These are phyloP conservation scores for Balanococcus diminutus DNA, from an alignment of 2,888 invertebrate genomes.

Conservation along the genomic window DNA sequence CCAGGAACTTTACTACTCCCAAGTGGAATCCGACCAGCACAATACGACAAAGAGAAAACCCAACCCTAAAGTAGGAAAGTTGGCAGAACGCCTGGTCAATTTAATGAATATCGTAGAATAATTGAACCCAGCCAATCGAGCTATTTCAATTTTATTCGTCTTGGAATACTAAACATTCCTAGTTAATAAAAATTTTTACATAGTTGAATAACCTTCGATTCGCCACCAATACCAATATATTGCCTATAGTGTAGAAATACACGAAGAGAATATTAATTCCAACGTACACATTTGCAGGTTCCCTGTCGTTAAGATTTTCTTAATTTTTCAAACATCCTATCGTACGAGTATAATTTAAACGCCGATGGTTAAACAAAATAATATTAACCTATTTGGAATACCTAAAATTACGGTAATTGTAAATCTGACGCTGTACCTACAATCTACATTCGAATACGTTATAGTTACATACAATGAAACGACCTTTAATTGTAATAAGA, in stretches of 20 bases:
- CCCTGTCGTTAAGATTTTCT: background rate
- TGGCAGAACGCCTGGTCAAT: constrained; percentile 1
- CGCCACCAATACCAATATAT: background rate
- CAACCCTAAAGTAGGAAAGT: background rate
- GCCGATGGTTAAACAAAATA: background rate
- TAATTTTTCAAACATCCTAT: background rate
- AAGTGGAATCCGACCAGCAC: background rate
- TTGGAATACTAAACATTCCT: background rate
- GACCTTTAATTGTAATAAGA: constrained; percentile 8
- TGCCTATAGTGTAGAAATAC: background rate
- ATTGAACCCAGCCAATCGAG: background rate
- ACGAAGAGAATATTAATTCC: background rate
- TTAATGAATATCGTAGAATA: background rate
- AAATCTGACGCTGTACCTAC: background rate
- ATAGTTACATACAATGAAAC: background rate
- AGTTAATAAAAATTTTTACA: background rate
- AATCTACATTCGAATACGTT: background rate
- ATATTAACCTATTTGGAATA: background rate
- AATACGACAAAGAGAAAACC: background rate
- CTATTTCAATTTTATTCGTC: background rate
- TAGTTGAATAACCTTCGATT: constrained; percentile 21
- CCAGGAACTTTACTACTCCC: too few species aligned
- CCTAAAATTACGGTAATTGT: background rate
- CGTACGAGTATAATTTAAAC: background rate
- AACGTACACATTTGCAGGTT: background rate